These are phyloP conservation scores for Aradophagus sp. DNA, from an alignment of 1,140 invertebrate species.

Conservation along the genomic window DNA sequence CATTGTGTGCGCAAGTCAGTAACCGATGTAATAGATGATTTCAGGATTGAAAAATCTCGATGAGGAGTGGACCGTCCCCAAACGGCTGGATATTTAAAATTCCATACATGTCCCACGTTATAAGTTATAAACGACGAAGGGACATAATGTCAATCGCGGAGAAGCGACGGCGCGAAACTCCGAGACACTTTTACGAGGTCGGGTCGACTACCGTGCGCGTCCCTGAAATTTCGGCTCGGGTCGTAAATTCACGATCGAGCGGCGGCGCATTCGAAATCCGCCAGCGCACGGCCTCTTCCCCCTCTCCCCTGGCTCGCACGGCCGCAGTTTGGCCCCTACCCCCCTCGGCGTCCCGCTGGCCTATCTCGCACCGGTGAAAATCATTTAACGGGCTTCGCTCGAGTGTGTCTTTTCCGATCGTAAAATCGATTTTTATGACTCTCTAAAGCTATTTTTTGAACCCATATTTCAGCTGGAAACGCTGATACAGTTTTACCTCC, in stretches of 20 bases:
- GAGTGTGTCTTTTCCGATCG: conserved; percentile 43
- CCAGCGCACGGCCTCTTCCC: neutral
- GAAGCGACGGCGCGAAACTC: conserved; percentile 36
- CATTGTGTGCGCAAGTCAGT: no score
- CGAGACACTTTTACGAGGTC: conserved; percentile 49
- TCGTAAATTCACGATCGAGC: conserved; percentile 48
- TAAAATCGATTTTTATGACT: conserved; percentile 49
- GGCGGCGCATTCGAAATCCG: conserved; percentile 32
- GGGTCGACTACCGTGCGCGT: conserved; percentile 42
- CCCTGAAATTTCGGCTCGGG: conserved; percentile 46
- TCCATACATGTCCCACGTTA: conserved; percentile 27
- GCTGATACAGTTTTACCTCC: conserved; percentile 31
- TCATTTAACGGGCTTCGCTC: conserved; percentile 42
- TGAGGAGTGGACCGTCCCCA: neutral
- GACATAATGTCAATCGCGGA: conserved; percentile 13
- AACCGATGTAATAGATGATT: no score
- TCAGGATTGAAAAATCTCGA: conserved; percentile 19
- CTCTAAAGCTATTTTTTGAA: conserved; percentile 43
- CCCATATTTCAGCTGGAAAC: conserved; percentile 35
- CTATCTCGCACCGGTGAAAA: conserved; percentile 29
- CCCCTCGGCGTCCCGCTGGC: neutral
- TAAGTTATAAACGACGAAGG: conserved; percentile 42
- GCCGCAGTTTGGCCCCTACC: no score
- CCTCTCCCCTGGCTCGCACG: neutral
- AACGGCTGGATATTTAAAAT: conserved; percentile 29